Conservation (phyloP, 2,113 vertebrate species). For the Redunca redunca region DNA sequence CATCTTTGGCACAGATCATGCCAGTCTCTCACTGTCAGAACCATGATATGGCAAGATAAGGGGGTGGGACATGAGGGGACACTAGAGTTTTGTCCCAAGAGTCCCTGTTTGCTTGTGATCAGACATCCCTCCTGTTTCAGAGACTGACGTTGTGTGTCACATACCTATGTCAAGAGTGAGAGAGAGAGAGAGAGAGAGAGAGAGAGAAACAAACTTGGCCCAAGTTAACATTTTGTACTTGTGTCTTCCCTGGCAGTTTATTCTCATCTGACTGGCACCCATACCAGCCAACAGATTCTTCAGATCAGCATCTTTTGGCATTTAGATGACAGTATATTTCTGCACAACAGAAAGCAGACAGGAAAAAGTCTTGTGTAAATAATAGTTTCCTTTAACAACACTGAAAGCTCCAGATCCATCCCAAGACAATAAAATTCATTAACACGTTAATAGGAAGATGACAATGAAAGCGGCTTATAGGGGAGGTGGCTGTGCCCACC, state of each 20-base stretch:
- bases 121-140: neutral
- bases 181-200: neutral
- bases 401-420: slow-evolving; percentile 52
- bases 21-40: neutral
- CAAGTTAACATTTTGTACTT: neutral
- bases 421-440: slow-evolving; percentile 42
- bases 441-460: neutral
- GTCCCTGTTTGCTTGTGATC: neutral
- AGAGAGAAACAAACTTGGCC: neutral
- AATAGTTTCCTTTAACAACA: slow-evolving; percentile 48
- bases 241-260: slow-evolving; percentile 38
- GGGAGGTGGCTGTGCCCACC: neutral
- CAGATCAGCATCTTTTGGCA: slow-evolving; percentile 52
- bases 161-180: neutral
- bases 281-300: slow-evolving; percentile 48
- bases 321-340: slow-evolving; percentile 54
- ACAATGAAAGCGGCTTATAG: slow-evolving; percentile 20
- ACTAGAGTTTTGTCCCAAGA: neutral
- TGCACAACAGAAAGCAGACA: slow-evolving; percentile 39
- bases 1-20: neutral
- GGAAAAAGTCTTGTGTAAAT: slow-evolving; percentile 60
- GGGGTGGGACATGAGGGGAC: neutral
- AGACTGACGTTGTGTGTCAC: neutral
- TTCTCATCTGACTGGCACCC: slow-evolving; percentile 30
- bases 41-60: neutral